Conservation (phyloP, 1,140 invertebrate genomes). For the Neomicropteryx cornuta region DNA sequence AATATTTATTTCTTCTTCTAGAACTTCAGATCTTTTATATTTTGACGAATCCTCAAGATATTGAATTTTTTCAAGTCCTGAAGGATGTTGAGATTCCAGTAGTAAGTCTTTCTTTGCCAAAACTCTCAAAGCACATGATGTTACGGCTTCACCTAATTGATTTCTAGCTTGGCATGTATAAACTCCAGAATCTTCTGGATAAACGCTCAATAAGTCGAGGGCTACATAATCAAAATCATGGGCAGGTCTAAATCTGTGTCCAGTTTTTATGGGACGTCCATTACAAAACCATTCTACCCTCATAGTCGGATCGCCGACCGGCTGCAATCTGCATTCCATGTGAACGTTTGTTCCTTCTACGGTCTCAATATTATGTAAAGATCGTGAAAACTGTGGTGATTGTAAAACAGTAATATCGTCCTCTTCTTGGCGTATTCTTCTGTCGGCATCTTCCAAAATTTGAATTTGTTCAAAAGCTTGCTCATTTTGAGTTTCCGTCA, state of each 20-base stretch:
- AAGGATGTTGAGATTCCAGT: conserved; percentile 75
- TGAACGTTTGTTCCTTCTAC: conserved; percentile 88
- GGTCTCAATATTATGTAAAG: conserved; percentile 83
- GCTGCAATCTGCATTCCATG: conserved; percentile 84
- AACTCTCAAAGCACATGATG: conserved; percentile 77
- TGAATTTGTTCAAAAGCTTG: conserved; percentile 90
- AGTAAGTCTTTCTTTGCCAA: conserved; percentile 81
- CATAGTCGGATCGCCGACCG: conserved; percentile 91
- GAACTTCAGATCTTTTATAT: conserved; percentile 69
- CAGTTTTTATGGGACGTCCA: conserved; percentile 74
- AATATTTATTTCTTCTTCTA: conserved; percentile 74
- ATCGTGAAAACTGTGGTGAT: conserved; percentile 76
- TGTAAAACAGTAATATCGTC: conserved; percentile 73
- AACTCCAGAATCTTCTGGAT: conserved; percentile 93
- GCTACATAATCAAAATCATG: conserved; percentile 98
- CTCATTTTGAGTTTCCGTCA: conserved; percentile 91
- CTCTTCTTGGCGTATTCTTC: conserved; percentile 54
- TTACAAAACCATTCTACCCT: conserved; percentile 96
- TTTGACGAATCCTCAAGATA: conserved; percentile 80
- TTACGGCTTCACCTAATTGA: conserved; percentile 87
- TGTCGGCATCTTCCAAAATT: conserved; percentile 79
- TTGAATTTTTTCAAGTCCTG: conserved; percentile 81
- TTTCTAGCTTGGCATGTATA: conserved; percentile 90
- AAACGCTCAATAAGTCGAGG: conserved; percentile 89
- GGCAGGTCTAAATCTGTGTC: conserved; percentile 89